phyloP scores from a whole-genome alignment of 1,140 invertebrate species.

The Scaptomyza graminum region DNA sequence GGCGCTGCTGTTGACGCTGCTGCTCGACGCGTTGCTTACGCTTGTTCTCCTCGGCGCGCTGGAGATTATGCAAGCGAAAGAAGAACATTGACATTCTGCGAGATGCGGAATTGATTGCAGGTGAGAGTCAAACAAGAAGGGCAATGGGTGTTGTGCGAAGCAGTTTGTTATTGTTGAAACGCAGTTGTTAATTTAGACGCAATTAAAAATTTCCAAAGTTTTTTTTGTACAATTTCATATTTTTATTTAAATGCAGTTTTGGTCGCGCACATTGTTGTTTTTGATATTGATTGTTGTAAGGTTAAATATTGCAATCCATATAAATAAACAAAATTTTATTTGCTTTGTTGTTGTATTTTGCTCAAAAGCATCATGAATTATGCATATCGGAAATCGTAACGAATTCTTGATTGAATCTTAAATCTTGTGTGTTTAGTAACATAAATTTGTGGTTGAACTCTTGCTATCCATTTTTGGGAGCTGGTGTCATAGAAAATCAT shows the following conservation, averaged over 20 bases:
- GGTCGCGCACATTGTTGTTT: conserved; percentile 19
- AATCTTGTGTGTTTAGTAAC: neutral
- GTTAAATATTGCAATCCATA: conserved; percentile 12
- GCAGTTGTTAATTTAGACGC: conserved; percentile 9
- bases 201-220: conserved; percentile 16
- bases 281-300: conserved; percentile 14
- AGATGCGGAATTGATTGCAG: neutral
- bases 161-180: conserved; percentile 33
- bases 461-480: conserved; percentile 54
- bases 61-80: conserved; percentile 95
- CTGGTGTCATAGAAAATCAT: conserved; percentile 28
- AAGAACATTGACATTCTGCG: conserved; percentile 96
- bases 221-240: conserved; percentile 16
- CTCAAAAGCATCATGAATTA: conserved; percentile 35
- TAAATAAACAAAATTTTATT: conserved; percentile 11
- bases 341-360: conserved; percentile 20
- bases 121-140: neutral
- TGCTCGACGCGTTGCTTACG: conserved; percentile 85
- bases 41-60: conserved; percentile 90
- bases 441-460: conserved; percentile 9
- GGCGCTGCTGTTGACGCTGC: conserved; percentile 85
- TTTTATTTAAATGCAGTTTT: neutral
- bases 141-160: conserved; percentile 18
- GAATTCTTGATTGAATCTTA: conserved; percentile 34
- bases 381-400: conserved; percentile 29